Percentiles rank a stretch among this genome's conserved stretches.
Evolutionary conservation across 1,140 invertebrate species (phyloP).

Genomic region (Radopholus similis): DNA sequence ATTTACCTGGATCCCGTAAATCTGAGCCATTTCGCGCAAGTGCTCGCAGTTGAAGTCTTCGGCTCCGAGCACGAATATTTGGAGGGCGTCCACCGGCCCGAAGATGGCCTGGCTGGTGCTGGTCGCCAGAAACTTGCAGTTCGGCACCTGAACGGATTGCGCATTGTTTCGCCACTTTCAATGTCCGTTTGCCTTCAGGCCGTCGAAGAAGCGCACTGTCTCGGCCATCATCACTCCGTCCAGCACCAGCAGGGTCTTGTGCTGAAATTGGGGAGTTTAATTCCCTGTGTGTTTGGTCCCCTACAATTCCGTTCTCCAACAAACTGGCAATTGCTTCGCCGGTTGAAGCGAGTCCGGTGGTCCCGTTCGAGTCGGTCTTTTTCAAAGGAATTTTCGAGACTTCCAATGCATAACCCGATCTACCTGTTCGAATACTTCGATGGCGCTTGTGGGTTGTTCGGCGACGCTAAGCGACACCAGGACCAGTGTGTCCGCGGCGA

Average conservation of each 20-base stretch:
- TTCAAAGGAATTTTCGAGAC: background rate
- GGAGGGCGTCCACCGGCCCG: background rate
- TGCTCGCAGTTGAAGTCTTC: background rate
- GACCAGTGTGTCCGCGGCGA: background rate
- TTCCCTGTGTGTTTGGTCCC: background rate
- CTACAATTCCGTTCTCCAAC: background rate
- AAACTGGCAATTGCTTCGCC: background rate
- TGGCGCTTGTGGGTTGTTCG: too few relatives aligned
- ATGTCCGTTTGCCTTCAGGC: background rate
- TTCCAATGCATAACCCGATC: background rate
- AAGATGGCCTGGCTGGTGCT: constrained; percentile 3
- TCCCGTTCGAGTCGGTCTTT: background rate
- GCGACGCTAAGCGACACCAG: background rate
- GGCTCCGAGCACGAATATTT: background rate
- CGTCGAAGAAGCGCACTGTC: constrained; percentile 5
- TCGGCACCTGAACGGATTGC: background rate
- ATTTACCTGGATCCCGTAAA: background rate
- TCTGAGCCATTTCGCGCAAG: background rate
- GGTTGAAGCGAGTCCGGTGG: background rate
- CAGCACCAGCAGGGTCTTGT: constrained; percentile 3
- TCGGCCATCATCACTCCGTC: constrained; percentile 9
- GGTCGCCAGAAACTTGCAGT: constrained; percentile 14
- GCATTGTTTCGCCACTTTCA: background rate
- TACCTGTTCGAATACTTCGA: too few relatives aligned
- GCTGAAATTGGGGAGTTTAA: background rate